Evolutionary conservation across 2,113 vertebrate genomes (phyloP), one percentile per base, ranked within the genome.

Genomic region (Limnothrissa miodon): DNA sequence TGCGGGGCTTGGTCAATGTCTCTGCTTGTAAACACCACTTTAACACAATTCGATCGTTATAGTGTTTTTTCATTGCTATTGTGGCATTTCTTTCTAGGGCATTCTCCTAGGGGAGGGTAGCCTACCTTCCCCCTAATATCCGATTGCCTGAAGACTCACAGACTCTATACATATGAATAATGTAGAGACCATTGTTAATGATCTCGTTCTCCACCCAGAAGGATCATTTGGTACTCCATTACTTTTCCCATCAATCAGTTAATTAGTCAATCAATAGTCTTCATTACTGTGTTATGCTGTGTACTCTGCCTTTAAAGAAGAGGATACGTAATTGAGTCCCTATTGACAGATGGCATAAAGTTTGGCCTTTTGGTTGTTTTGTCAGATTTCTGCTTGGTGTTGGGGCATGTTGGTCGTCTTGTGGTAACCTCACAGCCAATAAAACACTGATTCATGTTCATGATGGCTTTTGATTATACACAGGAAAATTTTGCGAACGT

Each of bases 191-290:
- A 33, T 89, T 92, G 92, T 89, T 94, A 94, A 95, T 93, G 93
- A 93, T 85, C 89, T 91, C 81, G 87, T 91, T 74, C 66, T 36
- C 66, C 29, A 36, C 33, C 29, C 89, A 88, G 92, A 93, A 92
- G 87, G 91, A 92, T 92, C 91, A 90, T 90, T 85, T 85, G 90
- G 83, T 89, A 94, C 93, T 93, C 91, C 91, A 90, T 94, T 94
- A 93, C 90, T 83, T 87, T 85, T 51, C 86, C 89, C 90, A 93
- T 93, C 92, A 94, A 95, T 90, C 93, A 94, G 94, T 95, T 94
- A 94, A 95, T 95, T 94, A 94, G 88, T 81, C 74, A 83, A 94
- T 95, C 93, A 91, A 94, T 95, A 94, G 85, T 87, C 89, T 89
- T 94, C 92, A 91, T 91, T 92, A 91, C 88, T 83, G 89, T 90